A percentile compares a stretch with the other conserved stretches of the same genome.
Evolutionary conservation across 2,888 invertebrate species (phyloP).

Genomic region (Athalia circularis): DNA sequence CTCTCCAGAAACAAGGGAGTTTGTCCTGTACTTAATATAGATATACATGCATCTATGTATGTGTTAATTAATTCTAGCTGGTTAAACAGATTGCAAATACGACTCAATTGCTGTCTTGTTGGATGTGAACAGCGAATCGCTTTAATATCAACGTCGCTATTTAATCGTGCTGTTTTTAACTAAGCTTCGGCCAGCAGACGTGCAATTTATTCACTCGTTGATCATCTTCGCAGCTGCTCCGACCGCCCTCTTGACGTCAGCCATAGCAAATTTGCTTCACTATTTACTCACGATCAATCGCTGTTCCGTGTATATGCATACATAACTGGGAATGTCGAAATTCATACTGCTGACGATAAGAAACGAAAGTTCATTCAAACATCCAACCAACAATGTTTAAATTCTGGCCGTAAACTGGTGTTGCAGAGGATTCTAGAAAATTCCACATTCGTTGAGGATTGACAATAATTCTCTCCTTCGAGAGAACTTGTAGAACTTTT

Average conservation of each 20-base stretch:
- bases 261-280: not conserved
- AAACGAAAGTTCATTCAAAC: too few species aligned
- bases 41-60: not conserved
- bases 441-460: not conserved
- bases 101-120: too few species aligned
- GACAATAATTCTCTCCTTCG: conserved; percentile 7
- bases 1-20: not conserved
- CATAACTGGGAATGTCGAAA: too few species aligned
- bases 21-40: not conserved
- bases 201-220: not conserved
- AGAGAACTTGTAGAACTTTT: conserved; percentile 30
- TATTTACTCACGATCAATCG: not conserved
- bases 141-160: too few species aligned
- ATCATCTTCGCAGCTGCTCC: not conserved
- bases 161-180: too few species aligned
- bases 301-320: too few species aligned
- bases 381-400: not conserved
- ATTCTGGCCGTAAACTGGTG: not conserved
- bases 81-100: too few species aligned
- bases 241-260: too few species aligned
- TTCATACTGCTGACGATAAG: too few species aligned
- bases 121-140: too few species aligned
- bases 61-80: too few species aligned
- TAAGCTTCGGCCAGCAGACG: too few species aligned
- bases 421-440: not conserved